These are phyloP conservation scores for Hydrotaea cyrtoneurina DNA, from an alignment of 2,888 invertebrate species.

Conservation along the genomic window DNA sequence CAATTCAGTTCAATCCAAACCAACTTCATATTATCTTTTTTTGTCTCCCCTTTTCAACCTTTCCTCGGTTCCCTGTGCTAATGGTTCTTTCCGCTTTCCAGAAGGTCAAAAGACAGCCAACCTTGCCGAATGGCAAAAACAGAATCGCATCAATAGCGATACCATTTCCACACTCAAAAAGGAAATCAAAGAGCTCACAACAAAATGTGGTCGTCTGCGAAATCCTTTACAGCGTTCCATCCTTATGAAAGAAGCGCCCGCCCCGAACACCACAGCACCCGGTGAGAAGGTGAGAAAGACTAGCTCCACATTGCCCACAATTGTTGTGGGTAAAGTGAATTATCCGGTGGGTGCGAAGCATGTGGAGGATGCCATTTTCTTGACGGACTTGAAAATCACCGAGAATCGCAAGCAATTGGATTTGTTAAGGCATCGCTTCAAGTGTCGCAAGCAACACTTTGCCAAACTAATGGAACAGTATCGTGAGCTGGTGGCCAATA, in stretches of 20 bases:
- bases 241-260: slow-evolving; percentile 74
- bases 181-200: slow-evolving; percentile 85
- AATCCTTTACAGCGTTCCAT: slow-evolving; percentile 78
- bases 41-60: slow-evolving; percentile 1
- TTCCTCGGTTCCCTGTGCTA: background rate
- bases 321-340: slow-evolving; percentile 77
- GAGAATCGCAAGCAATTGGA: slow-evolving; percentile 88
- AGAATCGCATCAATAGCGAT: slow-evolving; percentile 87
- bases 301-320: slow-evolving; percentile 70
- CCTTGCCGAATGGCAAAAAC: slow-evolving; percentile 90
- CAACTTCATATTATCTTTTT: no score
- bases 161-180: slow-evolving; percentile 87
- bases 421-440: slow-evolving; percentile 86
- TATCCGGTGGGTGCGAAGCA: slow-evolving; percentile 82
- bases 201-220: slow-evolving; percentile 81
- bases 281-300: slow-evolving; percentile 48
- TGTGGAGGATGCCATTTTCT: slow-evolving; percentile 81
- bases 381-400: slow-evolving; percentile 85
- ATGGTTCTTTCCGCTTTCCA: slow-evolving; percentile 75
- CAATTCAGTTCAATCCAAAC: slow-evolving; percentile 29
- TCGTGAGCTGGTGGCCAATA: slow-evolving; percentile 84
- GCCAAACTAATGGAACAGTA: slow-evolving; percentile 84
- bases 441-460: slow-evolving; percentile 84
- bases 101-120: slow-evolving; percentile 93
- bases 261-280: slow-evolving; percentile 65